phyloP scores from a whole-genome alignment of 2,888 invertebrate genomes.

The Drosophila emarginata region DNA sequence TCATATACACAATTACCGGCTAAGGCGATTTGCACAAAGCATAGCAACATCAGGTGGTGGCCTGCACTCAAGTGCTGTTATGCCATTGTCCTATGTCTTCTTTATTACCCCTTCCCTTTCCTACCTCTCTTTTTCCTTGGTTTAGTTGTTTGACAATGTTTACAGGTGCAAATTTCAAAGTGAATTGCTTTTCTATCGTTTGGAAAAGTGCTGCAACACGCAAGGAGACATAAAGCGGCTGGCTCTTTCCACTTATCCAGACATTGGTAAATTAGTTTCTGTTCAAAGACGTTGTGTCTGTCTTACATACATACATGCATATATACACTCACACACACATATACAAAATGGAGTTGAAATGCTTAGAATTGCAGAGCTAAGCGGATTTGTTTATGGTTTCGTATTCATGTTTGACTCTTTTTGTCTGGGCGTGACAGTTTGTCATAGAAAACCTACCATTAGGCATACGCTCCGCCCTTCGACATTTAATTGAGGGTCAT shows the following conservation, averaged over 20 bases:
- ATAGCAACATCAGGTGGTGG: conserved; percentile 57
- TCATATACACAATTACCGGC: conserved; percentile 74
- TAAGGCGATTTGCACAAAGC: conserved; percentile 71
- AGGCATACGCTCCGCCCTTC: conserved; percentile 32
- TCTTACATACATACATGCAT: not conserved
- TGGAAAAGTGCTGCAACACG: conserved; percentile 76
- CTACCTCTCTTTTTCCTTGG: conserved; percentile 1
- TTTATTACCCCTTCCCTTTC: conserved; percentile 10
- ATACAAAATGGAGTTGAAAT: not conserved
- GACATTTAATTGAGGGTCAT: conserved; percentile 5
- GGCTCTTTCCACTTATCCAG: conserved; percentile 25
- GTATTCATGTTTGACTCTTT: conserved; percentile 11
- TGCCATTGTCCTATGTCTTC: conserved; percentile 59
- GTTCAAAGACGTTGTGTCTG: too few species aligned
- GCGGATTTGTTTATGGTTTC: conserved; percentile 46
- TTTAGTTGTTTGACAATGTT: conserved; percentile 69
- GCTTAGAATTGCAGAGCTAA: conserved; percentile 44
- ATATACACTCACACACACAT: not conserved
- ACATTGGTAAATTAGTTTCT: conserved; percentile 59
- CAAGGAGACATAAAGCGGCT: conserved; percentile 33
- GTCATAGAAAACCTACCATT: conserved; percentile 36
- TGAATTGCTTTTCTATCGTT: conserved; percentile 78
- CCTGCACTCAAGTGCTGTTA: conserved; percentile 66
- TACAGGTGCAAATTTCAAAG: conserved; percentile 78
- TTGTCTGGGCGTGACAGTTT: conserved; percentile 41